Base-by-base conservation (phyloP, 2,797 vertebrate genomes). In the Pterois miles region DNA sequence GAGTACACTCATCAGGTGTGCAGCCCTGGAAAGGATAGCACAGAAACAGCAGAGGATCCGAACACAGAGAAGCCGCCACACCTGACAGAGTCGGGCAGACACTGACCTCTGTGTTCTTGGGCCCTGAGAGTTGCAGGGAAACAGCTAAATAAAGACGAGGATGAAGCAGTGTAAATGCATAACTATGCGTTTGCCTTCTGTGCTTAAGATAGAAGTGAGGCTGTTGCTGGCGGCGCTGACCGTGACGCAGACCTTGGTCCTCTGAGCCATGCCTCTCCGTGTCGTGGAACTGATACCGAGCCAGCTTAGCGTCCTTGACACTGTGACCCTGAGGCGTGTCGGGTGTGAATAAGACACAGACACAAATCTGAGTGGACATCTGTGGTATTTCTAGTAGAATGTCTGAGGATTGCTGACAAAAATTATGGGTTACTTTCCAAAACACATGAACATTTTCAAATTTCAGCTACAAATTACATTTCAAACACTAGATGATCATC, bases 91-190 rank as follows among this genome's bases (percentile, higher is more conserved):
- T 29, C 76, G 70, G 65, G 7, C 6, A 69, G 87, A 81, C 57
- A 54, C 46, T 70, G 36, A 70, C 64, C 29, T 12, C 67, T 54
- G 71, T 53, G 65, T 71, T 74, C 66, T 79, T 80, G 76, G 68
- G 48, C 76, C 50, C 54, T 78, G 84, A 22, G 70, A 43, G 71
- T 34, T 13, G 16, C 1, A 53, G 54, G 69, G 25, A 81, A 71
- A 63, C 60, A 78, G 84, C 91, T 93, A 93, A 92, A 92, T 86
- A 89, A 91, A 90, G 92, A 87, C 43, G 5, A 86, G 80, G 88
- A 90, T 79, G 82, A 82, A 14, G 76, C 11, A 33, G 79, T 78
- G 85, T 89, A 83, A 85, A 92, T 56, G 57, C 90, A 90, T 91
- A 92, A 85, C 89, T 93, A 93, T 94, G 93, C 23, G 68, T 84